Evolutionary conservation across 2,888 invertebrate genomes (phyloP).

Genomic region (Hypsopygia costalis): DNA sequence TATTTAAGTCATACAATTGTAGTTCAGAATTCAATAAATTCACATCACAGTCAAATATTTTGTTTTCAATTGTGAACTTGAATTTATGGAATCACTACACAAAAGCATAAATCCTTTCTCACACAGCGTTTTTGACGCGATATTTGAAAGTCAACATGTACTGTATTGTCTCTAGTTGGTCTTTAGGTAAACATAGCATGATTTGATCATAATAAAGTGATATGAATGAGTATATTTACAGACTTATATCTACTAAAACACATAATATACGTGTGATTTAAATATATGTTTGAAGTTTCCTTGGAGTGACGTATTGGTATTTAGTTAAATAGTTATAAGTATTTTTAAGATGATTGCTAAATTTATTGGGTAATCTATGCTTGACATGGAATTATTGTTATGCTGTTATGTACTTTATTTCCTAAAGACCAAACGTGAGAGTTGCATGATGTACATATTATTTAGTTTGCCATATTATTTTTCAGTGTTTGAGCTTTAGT

Average conservation of each 20-base stretch:
- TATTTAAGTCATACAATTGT: conserved; percentile 41
- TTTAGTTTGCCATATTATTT: conserved; percentile 57
- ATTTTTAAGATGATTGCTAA: conserved; percentile 71
- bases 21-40: conserved; percentile 54
- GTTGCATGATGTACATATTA: conserved; percentile 62
- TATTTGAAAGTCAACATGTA: conserved; percentile 26
- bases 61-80: conserved; percentile 70
- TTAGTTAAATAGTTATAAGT: conserved; percentile 42
- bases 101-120: conserved; percentile 50
- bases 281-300: conserved; percentile 16
- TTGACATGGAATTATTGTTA: conserved; percentile 37
- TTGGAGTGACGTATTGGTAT: conserved; percentile 57
- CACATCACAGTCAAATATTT: conserved; percentile 32
- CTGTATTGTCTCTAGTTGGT: conserved; percentile 62
- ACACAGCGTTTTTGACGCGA: conserved; percentile 57
- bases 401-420: conserved; percentile 53
- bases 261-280: conserved; percentile 20
- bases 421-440: conserved; percentile 80
- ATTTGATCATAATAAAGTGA: conserved; percentile 15
- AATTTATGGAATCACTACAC: conserved; percentile 71
- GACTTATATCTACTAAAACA: conserved; percentile 12
- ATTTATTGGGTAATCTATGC: conserved; percentile 77
- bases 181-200: conserved; percentile 69
- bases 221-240: conserved; percentile 8
- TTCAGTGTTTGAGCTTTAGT: conserved; percentile 53